These are phyloP conservation scores for Polyodon spathula DNA, from an alignment of 2,113 vertebrate genomes.

Conservation along the genomic window DNA sequence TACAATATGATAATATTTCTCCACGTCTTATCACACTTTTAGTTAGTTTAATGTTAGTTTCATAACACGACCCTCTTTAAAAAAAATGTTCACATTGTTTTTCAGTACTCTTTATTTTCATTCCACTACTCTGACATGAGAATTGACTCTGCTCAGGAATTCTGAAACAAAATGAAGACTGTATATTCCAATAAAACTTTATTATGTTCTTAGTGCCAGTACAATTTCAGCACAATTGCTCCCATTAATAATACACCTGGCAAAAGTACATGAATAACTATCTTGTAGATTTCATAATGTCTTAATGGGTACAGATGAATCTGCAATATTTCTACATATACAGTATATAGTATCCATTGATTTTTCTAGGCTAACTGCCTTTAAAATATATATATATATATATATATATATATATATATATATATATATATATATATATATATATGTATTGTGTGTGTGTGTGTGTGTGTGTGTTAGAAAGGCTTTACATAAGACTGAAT, in stretches of 20 bases:
- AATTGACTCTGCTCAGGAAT: neutral
- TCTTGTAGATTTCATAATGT: constrained; percentile 3
- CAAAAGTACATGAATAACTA: neutral
- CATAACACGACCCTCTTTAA: neutral
- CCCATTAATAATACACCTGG: constrained; percentile 1
- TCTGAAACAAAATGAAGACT: constrained; percentile 2
- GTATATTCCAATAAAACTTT: constrained; percentile 2
- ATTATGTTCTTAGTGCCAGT: constrained; percentile 1
- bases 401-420: no score
- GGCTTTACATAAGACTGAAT: no score
- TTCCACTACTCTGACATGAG: neutral
- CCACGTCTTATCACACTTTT: no score
- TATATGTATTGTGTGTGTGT: no score
- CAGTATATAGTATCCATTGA: no score
- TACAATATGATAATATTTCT: no score
- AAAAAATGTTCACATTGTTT: neutral
- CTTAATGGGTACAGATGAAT: neutral
- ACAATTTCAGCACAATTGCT: neutral
- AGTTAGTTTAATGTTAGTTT: no score
- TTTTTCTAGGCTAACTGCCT: no score
- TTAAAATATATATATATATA: no score
- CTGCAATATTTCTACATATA: no score
- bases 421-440: no score
- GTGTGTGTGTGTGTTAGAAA: no score
- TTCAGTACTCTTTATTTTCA: neutral